Conservation (phyloP, 64 coral and sea anemone species). For the Dendrophyllia cribrosa region DNA sequence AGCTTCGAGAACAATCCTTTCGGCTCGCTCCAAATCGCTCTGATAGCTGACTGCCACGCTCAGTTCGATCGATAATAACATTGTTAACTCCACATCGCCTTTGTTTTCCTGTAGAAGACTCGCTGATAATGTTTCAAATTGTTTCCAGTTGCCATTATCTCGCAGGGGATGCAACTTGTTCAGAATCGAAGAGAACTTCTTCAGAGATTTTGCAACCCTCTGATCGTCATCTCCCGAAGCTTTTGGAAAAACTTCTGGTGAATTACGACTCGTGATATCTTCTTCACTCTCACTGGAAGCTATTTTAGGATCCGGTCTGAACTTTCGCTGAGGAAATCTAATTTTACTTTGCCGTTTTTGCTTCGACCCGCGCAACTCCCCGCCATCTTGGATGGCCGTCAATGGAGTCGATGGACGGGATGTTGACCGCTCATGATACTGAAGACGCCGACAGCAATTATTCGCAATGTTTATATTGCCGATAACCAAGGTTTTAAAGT, state of each 20-base stretch:
- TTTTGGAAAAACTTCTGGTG: neutral
- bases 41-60: conserved; percentile 41
- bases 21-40: conserved; percentile 3
- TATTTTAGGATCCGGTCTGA: neutral
- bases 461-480: neutral
- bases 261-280: no score
- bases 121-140: neutral
- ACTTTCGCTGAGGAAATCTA: neutral
- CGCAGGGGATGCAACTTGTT: conserved; percentile 58
- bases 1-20: conserved; percentile 3
- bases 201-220: neutral
- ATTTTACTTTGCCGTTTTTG: neutral
- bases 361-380: neutral
- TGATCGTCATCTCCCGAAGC: neutral
- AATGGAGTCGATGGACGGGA: neutral
- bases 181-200: neutral
- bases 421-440: neutral
- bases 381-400: neutral
- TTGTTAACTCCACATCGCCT: neutral
- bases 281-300: neutral
- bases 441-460: neutral
- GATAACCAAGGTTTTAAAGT: neutral
- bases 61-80: conserved; percentile 47
- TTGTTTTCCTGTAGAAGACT: neutral
- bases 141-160: conserved; percentile 39